Conservation (phyloP, 2,113 vertebrate genomes). For the Colossoma macropomum region DNA sequence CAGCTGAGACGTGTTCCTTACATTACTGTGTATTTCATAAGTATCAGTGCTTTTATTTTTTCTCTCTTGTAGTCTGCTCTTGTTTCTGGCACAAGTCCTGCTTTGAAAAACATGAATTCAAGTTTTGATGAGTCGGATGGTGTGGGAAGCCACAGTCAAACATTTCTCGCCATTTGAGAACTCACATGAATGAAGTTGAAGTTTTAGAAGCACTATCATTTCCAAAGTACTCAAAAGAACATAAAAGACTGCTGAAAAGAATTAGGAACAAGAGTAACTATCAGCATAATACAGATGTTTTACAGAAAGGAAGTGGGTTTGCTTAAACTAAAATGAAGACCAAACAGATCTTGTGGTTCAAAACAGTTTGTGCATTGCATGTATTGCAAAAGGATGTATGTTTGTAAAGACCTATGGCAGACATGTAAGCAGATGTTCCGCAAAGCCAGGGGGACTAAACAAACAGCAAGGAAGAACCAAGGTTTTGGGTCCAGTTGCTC, state of each 20-base stretch:
- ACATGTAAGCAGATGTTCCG: conserved; percentile 47
- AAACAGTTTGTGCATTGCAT: conserved; percentile 47
- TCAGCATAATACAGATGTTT: no score
- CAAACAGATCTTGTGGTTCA: not conserved
- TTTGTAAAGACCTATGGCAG: conserved; percentile 44
- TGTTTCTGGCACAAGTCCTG: conserved; percentile 43
- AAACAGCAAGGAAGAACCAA: no score
- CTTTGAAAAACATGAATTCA: conserved; percentile 7
- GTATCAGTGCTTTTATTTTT: not conserved
- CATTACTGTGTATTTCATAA: not conserved
- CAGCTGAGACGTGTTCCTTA: not conserved
- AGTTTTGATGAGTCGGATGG: no score
- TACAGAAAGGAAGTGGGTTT: no score
- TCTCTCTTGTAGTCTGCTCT: conserved; percentile 35
- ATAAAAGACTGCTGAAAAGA: no score
- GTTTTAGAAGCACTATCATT: no score
- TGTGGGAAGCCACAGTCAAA: no score
- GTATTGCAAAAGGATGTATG: conserved; percentile 43
- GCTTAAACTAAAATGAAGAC: no score
- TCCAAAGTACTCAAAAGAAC: no score
- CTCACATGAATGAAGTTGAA: no score
- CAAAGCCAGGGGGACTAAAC: conserved; percentile 30
- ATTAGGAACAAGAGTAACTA: no score
- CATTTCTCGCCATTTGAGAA: no score
- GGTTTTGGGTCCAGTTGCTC: conserved; percentile 31